phyloP scores from a whole-genome alignment of 1,140 invertebrate species.

The Leucophenga varia region DNA sequence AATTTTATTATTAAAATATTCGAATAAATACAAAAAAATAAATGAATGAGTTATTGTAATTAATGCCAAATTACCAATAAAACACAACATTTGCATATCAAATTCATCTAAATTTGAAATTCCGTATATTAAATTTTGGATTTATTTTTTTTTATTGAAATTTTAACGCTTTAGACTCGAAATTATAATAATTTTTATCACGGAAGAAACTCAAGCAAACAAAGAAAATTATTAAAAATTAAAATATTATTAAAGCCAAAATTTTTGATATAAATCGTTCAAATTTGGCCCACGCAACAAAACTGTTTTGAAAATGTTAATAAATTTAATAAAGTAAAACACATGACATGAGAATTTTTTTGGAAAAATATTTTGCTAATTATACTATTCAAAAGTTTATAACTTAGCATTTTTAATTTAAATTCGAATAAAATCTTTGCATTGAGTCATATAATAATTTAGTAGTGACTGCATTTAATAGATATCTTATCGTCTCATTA shows the following conservation, averaged over 20 bases:
- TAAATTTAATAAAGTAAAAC: too few relatives aligned
- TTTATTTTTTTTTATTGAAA: not conserved
- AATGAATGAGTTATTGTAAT: conserved; percentile 43
- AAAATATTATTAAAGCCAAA: conserved; percentile 39
- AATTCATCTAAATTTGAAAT: conserved; percentile 13
- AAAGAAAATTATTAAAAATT: conserved; percentile 52
- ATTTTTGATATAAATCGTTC: conserved; percentile 10
- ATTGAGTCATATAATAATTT: not conserved
- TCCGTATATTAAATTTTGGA: conserved; percentile 1
- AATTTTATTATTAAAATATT: too few relatives aligned
- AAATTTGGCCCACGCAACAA: conserved; percentile 34
- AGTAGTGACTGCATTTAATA: not conserved
- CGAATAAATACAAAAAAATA: too few relatives aligned
- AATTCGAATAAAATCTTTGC: too few relatives aligned
- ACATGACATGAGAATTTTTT: too few relatives aligned
- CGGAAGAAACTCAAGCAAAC: conserved; percentile 3
- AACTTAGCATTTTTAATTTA: too few relatives aligned
- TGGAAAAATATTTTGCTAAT: too few relatives aligned
- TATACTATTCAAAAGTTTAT: too few relatives aligned
- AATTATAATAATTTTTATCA: conserved; percentile 24
- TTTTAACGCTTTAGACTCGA: conserved; percentile 9
- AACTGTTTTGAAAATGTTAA: too few relatives aligned
- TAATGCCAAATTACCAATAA: conserved; percentile 53
- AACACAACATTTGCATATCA: conserved; percentile 54
- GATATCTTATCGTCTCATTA: conserved; percentile 7